Base-by-base conservation (phyloP, 2,888 invertebrate species). In the Eutolmus rufibarbis region DNA sequence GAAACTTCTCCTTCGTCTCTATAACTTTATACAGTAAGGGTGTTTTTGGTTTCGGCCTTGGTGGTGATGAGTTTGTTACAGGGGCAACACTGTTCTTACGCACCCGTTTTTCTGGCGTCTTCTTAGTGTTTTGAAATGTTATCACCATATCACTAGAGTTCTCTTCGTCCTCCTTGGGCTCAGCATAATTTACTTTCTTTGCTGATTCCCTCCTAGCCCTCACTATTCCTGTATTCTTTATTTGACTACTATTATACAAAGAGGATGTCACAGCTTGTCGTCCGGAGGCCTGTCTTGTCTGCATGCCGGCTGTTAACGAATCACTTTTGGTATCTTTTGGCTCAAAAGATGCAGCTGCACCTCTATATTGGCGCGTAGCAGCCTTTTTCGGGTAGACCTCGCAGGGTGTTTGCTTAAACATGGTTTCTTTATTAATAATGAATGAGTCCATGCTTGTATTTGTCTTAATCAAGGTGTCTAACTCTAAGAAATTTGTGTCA, bases 401-500 rank as follows among this genome's bases (percentile, higher is more conserved):
- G n/a, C 46, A 43, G 9, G n/a, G 12, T 16, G 23, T 46, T 14
- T 74, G 74, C 28, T 74, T 74, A 46, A 46, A 43, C 23, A 74
- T 43, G n/a, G n/a, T 87, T 23, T 89, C 66, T 28, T 89, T 86
- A 34, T 89, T 88, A 9, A 88, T 85, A 28, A 96, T 93, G 93
- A 96, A 96, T 76, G 95, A 94, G 90, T 95, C 94, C 28, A 96
- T 95, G 91, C 95, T 95, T 0, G 95, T 94, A 86, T 96, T 95
- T 31, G 94, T 93, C 88, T 93, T 93, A 88, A 96, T 96, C 88
- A 96, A 94, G 31, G 94, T 94, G 91, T 97, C 97, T 86, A 97
- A 93, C 9, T 96, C 95, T 57, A 96, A 93, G 92, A 96, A 97
- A 92, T 96, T 96, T 89, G 94, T 94, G 90, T 95, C 95, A 91